Conservation (phyloP, 2,888 invertebrate genomes). For the Alcis repandata region DNA sequence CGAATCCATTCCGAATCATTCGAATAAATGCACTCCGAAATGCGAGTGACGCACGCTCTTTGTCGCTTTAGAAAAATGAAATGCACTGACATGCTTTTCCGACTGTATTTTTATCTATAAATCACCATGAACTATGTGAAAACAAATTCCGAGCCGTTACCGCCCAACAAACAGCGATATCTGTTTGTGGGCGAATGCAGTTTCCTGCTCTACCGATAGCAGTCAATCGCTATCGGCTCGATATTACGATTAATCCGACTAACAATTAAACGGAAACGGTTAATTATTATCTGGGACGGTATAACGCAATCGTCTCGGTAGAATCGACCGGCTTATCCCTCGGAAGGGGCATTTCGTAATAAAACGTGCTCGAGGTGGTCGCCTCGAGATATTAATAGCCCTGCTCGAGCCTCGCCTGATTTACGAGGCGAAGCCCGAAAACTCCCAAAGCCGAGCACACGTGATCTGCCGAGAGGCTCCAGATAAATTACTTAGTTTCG, state of each 20-base stretch:
- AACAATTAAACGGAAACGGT: slow-evolving; percentile 49
- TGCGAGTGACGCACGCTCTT: slow-evolving; percentile 12
- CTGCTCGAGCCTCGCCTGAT: slow-evolving; percentile 56
- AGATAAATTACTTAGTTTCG: slow-evolving; percentile 63
- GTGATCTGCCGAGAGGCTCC: slow-evolving; percentile 49
- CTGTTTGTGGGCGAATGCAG: neutral
- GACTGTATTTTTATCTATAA: slow-evolving; percentile 5
- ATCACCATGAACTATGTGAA: slow-evolving; percentile 7
- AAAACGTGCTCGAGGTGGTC: slow-evolving; percentile 57
- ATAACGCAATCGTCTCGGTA: slow-evolving; percentile 35
- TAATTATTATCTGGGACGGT: slow-evolving; percentile 41
- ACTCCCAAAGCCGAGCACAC: slow-evolving; percentile 55
- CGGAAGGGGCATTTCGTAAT: slow-evolving; percentile 52
- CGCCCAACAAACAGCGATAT: slow-evolving; percentile 12
- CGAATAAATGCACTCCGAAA: slow-evolving; percentile 27
- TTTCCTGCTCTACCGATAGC: neutral
- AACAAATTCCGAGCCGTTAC: slow-evolving; percentile 12
- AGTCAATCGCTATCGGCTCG: slow-evolving; percentile 8
- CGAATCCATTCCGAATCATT: slow-evolving; percentile 26
- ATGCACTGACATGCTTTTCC: slow-evolving; percentile 13
- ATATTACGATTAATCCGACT: slow-evolving; percentile 36
- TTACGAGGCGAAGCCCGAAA: slow-evolving; percentile 58
- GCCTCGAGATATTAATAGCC: slow-evolving; percentile 57
- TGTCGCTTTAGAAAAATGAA: slow-evolving; percentile 13
- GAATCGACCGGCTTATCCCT: slow-evolving; percentile 40